Conservation (phyloP, 2,888 invertebrate genomes). For the Dexiosoma caninum region DNA sequence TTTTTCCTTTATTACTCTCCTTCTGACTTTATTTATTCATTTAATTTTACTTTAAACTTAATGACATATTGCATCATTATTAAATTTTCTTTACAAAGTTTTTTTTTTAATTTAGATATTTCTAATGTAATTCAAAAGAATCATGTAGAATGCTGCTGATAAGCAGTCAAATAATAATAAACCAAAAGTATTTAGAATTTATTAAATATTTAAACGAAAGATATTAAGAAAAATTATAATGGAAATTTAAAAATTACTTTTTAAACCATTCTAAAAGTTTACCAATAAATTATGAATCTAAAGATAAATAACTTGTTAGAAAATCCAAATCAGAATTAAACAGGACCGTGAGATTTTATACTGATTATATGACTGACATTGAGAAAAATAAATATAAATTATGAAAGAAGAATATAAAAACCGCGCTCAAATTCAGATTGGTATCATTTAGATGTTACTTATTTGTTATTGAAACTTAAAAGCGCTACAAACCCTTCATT, state of each 20-base stretch:
- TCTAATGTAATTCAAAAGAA: conserved; percentile 25
- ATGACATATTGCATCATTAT: conserved; percentile 40
- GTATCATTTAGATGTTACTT: conserved; percentile 37
- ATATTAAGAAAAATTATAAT: conserved; percentile 35
- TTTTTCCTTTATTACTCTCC: too few relatives aligned
- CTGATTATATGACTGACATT: neutral
- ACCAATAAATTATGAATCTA: neutral
- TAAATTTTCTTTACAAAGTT: conserved; percentile 56
- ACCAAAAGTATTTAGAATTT: conserved; percentile 2
- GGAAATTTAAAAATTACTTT: conserved; percentile 13
- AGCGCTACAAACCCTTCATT: conserved; percentile 43
- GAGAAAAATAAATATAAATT: conserved; percentile 3
- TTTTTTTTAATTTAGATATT: conserved; percentile 50
- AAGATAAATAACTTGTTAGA: neutral
- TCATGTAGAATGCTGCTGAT: neutral
- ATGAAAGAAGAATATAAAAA: conserved; percentile 12
- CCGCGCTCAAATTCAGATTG: conserved; percentile 44
- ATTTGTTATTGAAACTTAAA: conserved; percentile 36
- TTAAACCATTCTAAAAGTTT: conserved; percentile 19
- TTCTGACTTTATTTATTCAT: neutral
- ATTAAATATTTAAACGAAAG: conserved; percentile 32
- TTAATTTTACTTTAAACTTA: conserved; percentile 57
- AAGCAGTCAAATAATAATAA: conserved; percentile 6
- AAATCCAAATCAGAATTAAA: neutral
- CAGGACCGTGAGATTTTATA: neutral